Base-by-base conservation (phyloP, 2,888 invertebrate genomes). In the Apoderus coryli region DNA sequence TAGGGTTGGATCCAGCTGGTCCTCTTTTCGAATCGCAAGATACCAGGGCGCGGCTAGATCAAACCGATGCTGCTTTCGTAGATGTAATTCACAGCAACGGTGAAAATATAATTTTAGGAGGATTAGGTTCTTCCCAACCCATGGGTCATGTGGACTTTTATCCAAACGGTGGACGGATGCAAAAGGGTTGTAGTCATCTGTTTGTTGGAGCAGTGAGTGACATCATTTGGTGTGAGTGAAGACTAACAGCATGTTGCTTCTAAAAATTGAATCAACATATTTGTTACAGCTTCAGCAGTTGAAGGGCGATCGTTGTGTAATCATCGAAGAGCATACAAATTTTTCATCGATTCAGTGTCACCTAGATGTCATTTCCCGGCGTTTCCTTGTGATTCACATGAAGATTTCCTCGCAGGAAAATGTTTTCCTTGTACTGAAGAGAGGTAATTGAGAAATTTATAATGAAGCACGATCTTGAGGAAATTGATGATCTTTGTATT, bases 71-170 rank as follows among this genome's bases (percentile, higher is more conserved):
- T 0, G 69, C 71, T 33, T 89, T 88, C 52, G 89, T 90, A 2
- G 89, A 90, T 53, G 89, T 90, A 2, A 88, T 90, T 39, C 90
- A 90, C 55, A 86, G 86, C 29, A 90, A 90, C 53, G 90, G 89
- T 0, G 89, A 90, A 54, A 86, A 85, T 39, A 63, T 90, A n/a
- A 78, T 90, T 35, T 63, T 88, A 37, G 89, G 89, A 2, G 90
- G 90, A 0, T 59, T 85, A 12, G 59, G 60, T 3, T 84, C 86
- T 0, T 89, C 86, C 61, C 86, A 89, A 53, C 82, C 86, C 1
- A 78, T 90, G 67, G 90, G 90, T 0, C 81, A 89, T 52, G 88
- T 89, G 1, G 89, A 85, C 55, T 88, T 84, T 52, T 88, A 88
- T 55, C 88, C 88, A 0, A 90, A 90, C 45, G 90, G 90, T 0